Conservation (phyloP, 2,888 invertebrate species). For the Notodonta dromedarius region DNA sequence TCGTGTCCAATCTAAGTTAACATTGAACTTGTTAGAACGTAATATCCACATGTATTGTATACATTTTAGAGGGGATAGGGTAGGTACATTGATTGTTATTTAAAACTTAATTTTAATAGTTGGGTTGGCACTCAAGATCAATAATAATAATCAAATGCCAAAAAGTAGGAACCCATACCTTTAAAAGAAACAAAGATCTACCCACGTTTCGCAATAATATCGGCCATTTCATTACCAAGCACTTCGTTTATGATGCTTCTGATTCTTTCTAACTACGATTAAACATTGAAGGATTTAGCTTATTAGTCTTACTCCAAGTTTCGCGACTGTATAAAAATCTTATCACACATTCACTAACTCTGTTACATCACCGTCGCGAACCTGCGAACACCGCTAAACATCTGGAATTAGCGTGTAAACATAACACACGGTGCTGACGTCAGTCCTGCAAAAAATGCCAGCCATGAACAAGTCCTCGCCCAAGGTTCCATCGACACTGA, state of each 20-base stretch:
- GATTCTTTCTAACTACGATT: too few relatives aligned
- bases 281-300: too few relatives aligned
- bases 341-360: not conserved
- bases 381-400: conserved; percentile 15
- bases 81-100: too few relatives aligned
- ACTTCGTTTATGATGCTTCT: too few relatives aligned
- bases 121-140: too few relatives aligned
- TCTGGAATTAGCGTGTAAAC: conserved; percentile 31
- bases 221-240: too few relatives aligned
- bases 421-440: conserved; percentile 31
- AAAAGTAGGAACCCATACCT: too few relatives aligned
- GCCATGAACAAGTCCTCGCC: conserved; percentile 34
- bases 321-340: not conserved
- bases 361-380: conserved; percentile 17
- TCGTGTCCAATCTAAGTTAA: not conserved
- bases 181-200: too few relatives aligned
- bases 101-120: too few relatives aligned
- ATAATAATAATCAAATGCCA: too few relatives aligned
- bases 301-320: not conserved
- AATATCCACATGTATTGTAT: too few relatives aligned
- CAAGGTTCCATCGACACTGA: conserved; percentile 54
- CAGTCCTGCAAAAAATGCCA: conserved; percentile 28
- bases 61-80: not conserved
- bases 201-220: too few relatives aligned
- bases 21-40: not conserved